Conservation (phyloP, 2,888 invertebrate species). For the Eulithis prunata region DNA sequence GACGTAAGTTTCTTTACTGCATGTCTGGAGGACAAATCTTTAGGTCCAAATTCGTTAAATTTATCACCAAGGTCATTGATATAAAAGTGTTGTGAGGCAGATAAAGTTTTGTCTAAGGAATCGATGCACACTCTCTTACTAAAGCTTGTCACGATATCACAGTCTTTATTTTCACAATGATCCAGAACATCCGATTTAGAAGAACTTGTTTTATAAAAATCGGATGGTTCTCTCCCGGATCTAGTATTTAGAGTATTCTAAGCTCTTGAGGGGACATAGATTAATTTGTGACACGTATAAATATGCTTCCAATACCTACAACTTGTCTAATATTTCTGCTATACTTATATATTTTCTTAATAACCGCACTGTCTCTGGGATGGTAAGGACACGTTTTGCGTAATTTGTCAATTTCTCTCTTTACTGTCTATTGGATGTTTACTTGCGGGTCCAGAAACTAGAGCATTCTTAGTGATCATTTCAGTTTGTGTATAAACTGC, state of each 20-base stretch:
- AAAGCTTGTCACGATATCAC: conserved; percentile 52
- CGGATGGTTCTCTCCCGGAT: conserved; percentile 29
- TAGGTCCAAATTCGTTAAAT: conserved; percentile 54
- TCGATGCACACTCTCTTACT: conserved; percentile 38
- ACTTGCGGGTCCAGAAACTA: conserved; percentile 68
- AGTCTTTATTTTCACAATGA: conserved; percentile 30
- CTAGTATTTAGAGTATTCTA: conserved; percentile 29
- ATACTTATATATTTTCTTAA: conserved; percentile 71
- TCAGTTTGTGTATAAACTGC: conserved; percentile 37
- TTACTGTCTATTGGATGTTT: conserved; percentile 56
- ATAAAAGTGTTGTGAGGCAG: conserved; percentile 13
- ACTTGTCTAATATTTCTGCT: conserved; percentile 62
- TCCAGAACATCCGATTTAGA: conserved; percentile 31
- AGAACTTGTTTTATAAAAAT: conserved; percentile 23
- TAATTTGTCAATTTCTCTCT: conserved; percentile 59
- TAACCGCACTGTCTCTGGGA: conserved; percentile 74
- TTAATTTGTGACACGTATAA: conserved; percentile 56
- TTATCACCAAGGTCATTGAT: conserved; percentile 45
- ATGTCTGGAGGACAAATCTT: conserved; percentile 64
- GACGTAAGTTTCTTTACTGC: conserved; percentile 78
- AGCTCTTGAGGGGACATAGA: conserved; percentile 26
- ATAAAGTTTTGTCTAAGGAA: conserved; percentile 37
- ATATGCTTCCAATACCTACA: conserved; percentile 56
- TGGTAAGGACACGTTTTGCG: conserved; percentile 77
- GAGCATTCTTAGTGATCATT: conserved; percentile 40